phyloP scores from a whole-genome alignment of 2,888 invertebrate genomes.

The Euphydryas editha region DNA sequence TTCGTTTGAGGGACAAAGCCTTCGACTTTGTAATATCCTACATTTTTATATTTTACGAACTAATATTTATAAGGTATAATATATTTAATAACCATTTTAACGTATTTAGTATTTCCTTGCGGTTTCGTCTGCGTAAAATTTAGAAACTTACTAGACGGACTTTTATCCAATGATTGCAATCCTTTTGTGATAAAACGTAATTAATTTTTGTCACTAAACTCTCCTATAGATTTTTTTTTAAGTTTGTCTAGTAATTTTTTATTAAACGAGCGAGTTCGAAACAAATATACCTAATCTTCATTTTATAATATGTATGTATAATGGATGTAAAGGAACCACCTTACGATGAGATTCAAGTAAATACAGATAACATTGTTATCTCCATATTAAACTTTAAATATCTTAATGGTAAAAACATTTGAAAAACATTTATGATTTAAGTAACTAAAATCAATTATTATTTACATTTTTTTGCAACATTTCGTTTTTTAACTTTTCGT shows the following conservation, averaged over 20 bases:
- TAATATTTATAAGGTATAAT: neutral
- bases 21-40: slow-evolving; percentile 21
- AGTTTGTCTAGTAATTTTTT: too few species aligned
- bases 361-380: neutral
- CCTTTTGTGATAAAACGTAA: too few species aligned
- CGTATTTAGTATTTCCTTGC: too few species aligned
- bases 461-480: neutral
- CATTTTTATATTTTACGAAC: slow-evolving; percentile 25
- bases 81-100: too few species aligned
- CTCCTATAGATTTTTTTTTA: too few species aligned
- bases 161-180: too few species aligned
- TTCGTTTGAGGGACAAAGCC: slow-evolving; percentile 21
- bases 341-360: neutral
- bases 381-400: neutral
- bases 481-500: neutral
- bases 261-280: too few species aligned
- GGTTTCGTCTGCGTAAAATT: too few species aligned
- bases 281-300: too few species aligned
- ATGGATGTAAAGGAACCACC: neutral
- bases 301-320: neutral
- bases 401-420: slow-evolving; percentile 3
- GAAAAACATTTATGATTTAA: neutral
- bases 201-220: too few species aligned
- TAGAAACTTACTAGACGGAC: too few species aligned
- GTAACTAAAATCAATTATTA: neutral